Base-by-base conservation (phyloP, 2,888 invertebrate species). In the Gandaritis pyraliata region DNA sequence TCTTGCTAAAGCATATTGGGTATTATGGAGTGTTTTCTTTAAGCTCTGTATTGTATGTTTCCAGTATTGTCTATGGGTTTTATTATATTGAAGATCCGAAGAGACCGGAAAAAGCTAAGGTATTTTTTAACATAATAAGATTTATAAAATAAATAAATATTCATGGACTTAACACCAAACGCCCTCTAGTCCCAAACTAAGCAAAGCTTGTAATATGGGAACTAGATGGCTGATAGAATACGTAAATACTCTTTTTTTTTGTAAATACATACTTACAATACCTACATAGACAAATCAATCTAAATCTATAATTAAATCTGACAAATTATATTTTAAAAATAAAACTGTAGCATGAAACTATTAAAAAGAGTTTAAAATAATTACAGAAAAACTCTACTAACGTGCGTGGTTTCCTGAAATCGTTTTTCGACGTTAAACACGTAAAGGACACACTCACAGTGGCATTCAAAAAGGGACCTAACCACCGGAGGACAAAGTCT, bases 21-120 rank as follows among this genome's bases (percentile, higher is more conserved):
- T 93, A 93, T 65, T 93, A 93, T 59, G 93, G 93, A 10, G 92
- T 93, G 3, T 93, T 92, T 70, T 73, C 84, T 0, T 67, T 92
- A 33, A 86, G 90, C 62, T 82, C 92, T 0, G 46, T 85, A 0
- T 73, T 93, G 63, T 89, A 93, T 65, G 56, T 84, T 2, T 78
- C 86, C 48, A 93, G 90, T 69, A 83, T 93, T 23, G 50, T 77
- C 1, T 93, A 93, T 66, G 93, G 92, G 11, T 79, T 84, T 46
- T 74, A 86, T 47, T 83, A 81, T 49, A 86, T 93, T 2, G 83
- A 86, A 56, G 91, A 92, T 72, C 84, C 83, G 1, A 80, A 82
- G 58, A 73, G 78, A 60, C 74, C 77, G 0, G 76, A 80, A 16
- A 82, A 83, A 54, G 15, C 13, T 15, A 15, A 82, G 79, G 87